Evolutionary conservation across 2,797 vertebrate genomes (phyloP).

Genomic region (Sarcophilus harrisii): DNA sequence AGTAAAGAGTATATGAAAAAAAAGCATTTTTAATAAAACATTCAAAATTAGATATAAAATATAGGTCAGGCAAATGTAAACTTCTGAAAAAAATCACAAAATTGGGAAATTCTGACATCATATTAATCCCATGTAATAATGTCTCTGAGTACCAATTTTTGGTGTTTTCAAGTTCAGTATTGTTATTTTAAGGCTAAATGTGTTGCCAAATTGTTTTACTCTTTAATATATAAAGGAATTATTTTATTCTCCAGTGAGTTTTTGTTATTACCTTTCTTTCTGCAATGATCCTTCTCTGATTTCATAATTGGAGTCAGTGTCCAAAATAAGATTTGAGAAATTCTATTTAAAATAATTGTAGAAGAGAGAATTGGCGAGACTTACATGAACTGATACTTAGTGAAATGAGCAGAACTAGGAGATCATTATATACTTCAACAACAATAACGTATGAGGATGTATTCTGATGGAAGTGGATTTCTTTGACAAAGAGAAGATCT

Average conservation of each 20-base stretch:
- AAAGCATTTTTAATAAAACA: background rate
- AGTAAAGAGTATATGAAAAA: background rate
- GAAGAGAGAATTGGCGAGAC: too few relatives aligned
- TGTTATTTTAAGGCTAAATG: constrained; percentile 36
- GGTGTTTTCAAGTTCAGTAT: constrained; percentile 22
- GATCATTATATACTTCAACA: too few relatives aligned
- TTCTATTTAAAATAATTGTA: too few relatives aligned
- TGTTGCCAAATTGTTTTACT: constrained; percentile 36
- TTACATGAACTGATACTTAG: too few relatives aligned
- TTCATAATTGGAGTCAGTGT: constrained; percentile 52
- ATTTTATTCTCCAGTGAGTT: constrained; percentile 51
- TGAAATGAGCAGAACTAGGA: too few relatives aligned
- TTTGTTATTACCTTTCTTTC: constrained; percentile 49
- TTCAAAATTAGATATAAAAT: background rate
- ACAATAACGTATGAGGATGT: too few relatives aligned
- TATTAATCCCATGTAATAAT: background rate
- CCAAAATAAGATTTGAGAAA: background rate
- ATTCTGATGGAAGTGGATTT: too few relatives aligned
- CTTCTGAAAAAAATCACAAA: background rate
- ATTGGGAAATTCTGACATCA: background rate
- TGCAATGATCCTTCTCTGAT: constrained; percentile 42
- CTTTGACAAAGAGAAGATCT: too few relatives aligned
- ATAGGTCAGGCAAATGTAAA: background rate
- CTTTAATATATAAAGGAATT: constrained; percentile 37
- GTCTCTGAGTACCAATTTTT: background rate